These are phyloP conservation scores for Pyralis farinalis DNA, from an alignment of 2,888 invertebrate genomes.

Conservation along the genomic window DNA sequence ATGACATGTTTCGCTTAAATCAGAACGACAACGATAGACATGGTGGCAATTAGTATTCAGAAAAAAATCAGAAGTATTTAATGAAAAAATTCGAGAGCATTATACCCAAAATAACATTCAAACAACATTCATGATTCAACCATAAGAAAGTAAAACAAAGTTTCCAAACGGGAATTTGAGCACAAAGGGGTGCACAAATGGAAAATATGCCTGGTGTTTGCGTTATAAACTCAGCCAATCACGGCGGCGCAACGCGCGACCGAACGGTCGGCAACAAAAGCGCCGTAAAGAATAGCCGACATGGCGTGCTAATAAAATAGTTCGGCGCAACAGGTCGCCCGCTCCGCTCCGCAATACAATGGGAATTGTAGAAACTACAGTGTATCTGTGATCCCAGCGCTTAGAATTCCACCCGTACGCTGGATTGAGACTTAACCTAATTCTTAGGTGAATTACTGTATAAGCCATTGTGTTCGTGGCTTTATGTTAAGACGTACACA, in stretches of 20 bases:
- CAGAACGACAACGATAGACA: too few relatives aligned
- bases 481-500: neutral
- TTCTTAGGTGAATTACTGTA: constrained; percentile 10
- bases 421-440: constrained; percentile 11
- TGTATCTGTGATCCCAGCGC: constrained; percentile 28
- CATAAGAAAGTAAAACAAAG: constrained; percentile 2
- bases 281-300: constrained; percentile 77
- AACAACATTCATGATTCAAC: too few relatives aligned
- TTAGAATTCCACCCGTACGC: constrained; percentile 15
- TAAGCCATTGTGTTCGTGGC: constrained; percentile 7
- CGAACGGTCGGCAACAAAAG: constrained; percentile 74
- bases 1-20: too few relatives aligned
- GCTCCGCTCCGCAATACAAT: constrained; percentile 62
- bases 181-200: constrained; percentile 43
- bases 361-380: constrained; percentile 48
- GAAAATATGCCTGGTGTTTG: constrained; percentile 60
- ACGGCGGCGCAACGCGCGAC: constrained; percentile 60
- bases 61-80: too few relatives aligned
- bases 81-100: too few relatives aligned
- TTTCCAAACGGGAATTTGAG: constrained; percentile 6
- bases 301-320: constrained; percentile 77
- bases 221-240: constrained; percentile 69
- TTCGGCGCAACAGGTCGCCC: constrained; percentile 72
- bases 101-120: neutral
- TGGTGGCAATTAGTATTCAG: too few relatives aligned